Conservation (phyloP, 2,113 vertebrate genomes). For the Ploceus nigricollis region DNA sequence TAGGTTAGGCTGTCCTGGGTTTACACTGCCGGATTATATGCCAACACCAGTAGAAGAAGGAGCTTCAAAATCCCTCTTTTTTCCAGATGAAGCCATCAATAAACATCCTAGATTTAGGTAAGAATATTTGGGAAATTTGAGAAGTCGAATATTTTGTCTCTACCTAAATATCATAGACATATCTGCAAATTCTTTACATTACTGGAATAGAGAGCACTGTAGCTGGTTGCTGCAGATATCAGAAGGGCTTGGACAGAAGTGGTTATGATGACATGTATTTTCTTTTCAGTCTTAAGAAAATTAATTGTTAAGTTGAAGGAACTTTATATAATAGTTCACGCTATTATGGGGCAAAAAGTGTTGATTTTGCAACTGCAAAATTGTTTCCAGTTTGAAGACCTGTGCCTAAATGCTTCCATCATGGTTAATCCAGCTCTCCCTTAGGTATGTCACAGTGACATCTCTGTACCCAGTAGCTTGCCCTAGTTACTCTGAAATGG, state of each 20-base stretch:
- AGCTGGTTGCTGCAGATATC: not conserved
- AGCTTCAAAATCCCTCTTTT: conserved; percentile 93
- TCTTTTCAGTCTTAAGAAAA: not conserved
- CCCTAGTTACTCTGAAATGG: not conserved
- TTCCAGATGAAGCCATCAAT: conserved; percentile 95
- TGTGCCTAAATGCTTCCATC: not conserved
- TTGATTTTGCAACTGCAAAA: not conserved
- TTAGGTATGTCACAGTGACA: not conserved
- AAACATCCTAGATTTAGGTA: conserved; percentile 95
- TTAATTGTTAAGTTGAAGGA: not conserved
- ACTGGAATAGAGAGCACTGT: not conserved
- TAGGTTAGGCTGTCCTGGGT: conserved; percentile 93
- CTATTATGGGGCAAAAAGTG: not conserved
- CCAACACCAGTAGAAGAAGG: conserved; percentile 88
- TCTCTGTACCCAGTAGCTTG: not conserved
- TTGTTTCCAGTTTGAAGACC: not conserved
- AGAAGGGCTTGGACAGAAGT: not conserved
- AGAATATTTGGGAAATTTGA: not conserved
- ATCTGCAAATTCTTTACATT: not conserved
- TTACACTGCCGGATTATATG: conserved; percentile 84
- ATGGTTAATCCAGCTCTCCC: not conserved
- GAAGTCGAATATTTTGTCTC: not conserved
- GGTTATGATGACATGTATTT: not conserved
- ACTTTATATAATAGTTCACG: not conserved
- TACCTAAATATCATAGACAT: not conserved